phyloP scores from a whole-genome alignment of 1,140 invertebrate species.

The Saccostrea cuccullata region DNA sequence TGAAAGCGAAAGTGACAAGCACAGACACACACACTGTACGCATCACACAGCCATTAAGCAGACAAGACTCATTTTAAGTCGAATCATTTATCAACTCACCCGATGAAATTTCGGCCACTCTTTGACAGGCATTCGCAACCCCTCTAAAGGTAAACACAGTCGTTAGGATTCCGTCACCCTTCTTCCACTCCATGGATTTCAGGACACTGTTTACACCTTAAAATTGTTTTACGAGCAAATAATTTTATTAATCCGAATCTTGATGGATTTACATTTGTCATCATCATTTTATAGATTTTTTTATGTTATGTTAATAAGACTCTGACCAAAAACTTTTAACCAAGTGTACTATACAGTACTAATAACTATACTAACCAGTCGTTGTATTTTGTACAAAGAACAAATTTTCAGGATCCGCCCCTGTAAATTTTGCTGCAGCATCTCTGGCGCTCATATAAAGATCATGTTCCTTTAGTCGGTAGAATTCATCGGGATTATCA shows the following conservation, averaged over 20 bases:
- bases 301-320: too few species aligned
- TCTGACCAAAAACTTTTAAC: too few species aligned
- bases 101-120: background rate
- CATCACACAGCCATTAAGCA: too few species aligned
- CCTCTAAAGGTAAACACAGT: background rate
- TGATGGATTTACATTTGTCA: too few species aligned
- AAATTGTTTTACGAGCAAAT: background rate
- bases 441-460: slow-evolving; percentile 24
- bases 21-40: too few species aligned
- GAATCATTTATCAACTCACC: background rate
- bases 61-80: background rate
- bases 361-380: slow-evolving; percentile 3
- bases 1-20: too few species aligned
- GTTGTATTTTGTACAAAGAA: slow-evolving; percentile 46
- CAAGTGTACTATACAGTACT: too few species aligned
- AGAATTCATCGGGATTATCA: slow-evolving; percentile 20
- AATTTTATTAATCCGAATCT: too few species aligned
- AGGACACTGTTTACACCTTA: slow-evolving; percentile 19
- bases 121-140: background rate
- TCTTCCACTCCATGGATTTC: background rate
- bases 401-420: slow-evolving; percentile 33
- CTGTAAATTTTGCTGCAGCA: slow-evolving; percentile 13
- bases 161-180: background rate
- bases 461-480: background rate
- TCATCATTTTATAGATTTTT: too few species aligned